Base-by-base conservation (phyloP, 2,888 invertebrate species). In the Hymenopus coronatus region DNA sequence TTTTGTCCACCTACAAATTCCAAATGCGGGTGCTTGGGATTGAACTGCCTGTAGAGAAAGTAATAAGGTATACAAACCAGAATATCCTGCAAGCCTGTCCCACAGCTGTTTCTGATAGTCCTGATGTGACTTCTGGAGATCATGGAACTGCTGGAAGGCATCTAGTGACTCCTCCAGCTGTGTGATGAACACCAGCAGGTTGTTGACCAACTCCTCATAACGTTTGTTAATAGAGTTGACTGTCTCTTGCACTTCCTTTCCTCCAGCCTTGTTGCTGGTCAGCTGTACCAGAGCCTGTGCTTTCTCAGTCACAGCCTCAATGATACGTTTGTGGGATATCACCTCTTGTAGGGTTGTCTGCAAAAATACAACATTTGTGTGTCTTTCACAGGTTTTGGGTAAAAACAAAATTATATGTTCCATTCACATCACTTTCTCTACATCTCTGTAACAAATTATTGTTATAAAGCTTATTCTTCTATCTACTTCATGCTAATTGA, bases 101-200 rank as follows among this genome's bases (percentile, higher is more conserved):
- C 98, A 97, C 82, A 98, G 95, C 92, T 97, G 97, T 92, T 98
- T 98, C 92, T 98, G 97, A 93, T 97, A 97, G 92, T 98, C 98
- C 93, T 97, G 97, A 91, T 98, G 97, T 0, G 96, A 95, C 92
- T 97, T 97, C 91, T 97, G 97, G 89, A 97, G 94, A 91, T 98
- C 97, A 91, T 96, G 96, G 92, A 98, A 98, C 92, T 97, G 97
- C 92, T 97, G 97, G 92, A 97, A 97, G 12, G 97, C 95, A 89
- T 98, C 97, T 88, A 97, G 94, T 0, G 96, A 95, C 90, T 95
- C 95, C 92, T 98, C 98, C 88, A 97, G 94, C 91, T 96, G 96
- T 70, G 95, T 94, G 83, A 97, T 96, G 27, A 96, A 94, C 81
- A 94, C 94, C 88, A 96, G 95, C 70, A 97, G 95, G 89, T 95